A percentile compares a stretch with the other conserved stretches of the same genome.
These are phyloP conservation scores for Paraplagusia blochii DNA, from an alignment of 2,113 vertebrate species.

Conservation along the genomic window DNA sequence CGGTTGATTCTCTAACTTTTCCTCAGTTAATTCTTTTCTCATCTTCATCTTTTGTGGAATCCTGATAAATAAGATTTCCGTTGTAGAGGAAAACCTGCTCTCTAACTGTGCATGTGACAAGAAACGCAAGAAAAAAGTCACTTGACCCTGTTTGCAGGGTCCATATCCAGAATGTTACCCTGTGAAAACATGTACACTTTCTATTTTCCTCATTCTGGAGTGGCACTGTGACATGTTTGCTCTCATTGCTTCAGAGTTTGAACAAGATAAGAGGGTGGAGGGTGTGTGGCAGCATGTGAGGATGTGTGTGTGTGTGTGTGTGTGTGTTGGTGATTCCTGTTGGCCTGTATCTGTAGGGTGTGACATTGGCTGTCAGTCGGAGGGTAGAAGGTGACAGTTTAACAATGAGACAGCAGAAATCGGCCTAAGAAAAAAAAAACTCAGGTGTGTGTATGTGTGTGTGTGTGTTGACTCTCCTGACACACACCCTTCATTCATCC, in stretches of 20 bases:
- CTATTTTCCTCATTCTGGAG: neutral
- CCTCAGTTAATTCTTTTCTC: no score
- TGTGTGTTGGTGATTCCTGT: neutral
- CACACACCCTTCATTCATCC: slow-evolving; percentile 41
- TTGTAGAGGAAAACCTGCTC: no score
- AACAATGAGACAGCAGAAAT: slow-evolving; percentile 9
- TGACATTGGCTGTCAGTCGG: neutral
- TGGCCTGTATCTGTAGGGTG: no score
- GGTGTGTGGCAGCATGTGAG: neutral
- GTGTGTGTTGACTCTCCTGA: slow-evolving; percentile 30
- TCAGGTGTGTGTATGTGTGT: neutral
- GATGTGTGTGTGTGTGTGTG: neutral
- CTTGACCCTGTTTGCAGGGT: no score
- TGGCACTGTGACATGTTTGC: slow-evolving; percentile 34
- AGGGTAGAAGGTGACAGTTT: slow-evolving; percentile 11
- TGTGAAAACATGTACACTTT: neutral
- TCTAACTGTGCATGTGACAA: no score
- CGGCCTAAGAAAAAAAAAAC: slow-evolving; percentile 20
- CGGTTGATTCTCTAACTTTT: no score
- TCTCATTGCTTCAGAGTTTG: slow-evolving; percentile 40
- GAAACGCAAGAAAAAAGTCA: no score
- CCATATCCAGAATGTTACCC: no score
- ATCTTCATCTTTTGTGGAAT: no score
- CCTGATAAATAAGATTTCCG: no score
- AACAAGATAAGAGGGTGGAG: slow-evolving; percentile 46